These are phyloP conservation scores for Amblyteles armatorius DNA, from an alignment of 2,888 invertebrate genomes.

Conservation along the genomic window DNA sequence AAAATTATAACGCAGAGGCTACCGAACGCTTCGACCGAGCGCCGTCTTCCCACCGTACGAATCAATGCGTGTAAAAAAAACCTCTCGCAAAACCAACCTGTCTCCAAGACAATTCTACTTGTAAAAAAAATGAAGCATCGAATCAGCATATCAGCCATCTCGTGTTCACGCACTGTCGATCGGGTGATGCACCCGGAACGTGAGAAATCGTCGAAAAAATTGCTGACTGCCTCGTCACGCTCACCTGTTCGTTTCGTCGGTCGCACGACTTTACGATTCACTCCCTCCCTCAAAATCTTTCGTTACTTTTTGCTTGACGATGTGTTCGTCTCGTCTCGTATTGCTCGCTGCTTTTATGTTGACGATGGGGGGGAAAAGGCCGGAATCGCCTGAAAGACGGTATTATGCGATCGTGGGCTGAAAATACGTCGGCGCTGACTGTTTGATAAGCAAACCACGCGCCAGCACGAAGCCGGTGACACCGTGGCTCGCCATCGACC, in stretches of 20 bases:
- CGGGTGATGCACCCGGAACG: background rate
- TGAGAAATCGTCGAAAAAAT: slow-evolving; percentile 14
- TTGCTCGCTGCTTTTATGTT: background rate
- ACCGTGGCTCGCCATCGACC: slow-evolving; percentile 31
- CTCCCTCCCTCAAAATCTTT: background rate
- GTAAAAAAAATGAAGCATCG: background rate
- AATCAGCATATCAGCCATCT: slow-evolving; percentile 2
- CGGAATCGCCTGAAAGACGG: slow-evolving; percentile 26
- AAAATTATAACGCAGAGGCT: background rate
- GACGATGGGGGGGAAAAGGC: background rate
- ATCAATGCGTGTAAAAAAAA: background rate
- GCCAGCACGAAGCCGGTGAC: slow-evolving; percentile 50
- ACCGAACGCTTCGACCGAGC: background rate
- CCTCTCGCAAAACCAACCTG: background rate
- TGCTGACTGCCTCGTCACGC: slow-evolving; percentile 11
- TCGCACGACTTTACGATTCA: slow-evolving; percentile 3
- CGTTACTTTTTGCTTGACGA: slow-evolving; percentile 10
- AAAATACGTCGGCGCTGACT: slow-evolving; percentile 36
- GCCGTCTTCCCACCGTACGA: background rate
- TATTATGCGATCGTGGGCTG: slow-evolving; percentile 2
- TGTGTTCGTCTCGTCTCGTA: background rate
- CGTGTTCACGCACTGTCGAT: background rate
- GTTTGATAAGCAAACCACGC: slow-evolving; percentile 63
- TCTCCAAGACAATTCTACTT: background rate
- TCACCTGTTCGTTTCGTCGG: background rate